Base-by-base conservation (phyloP, 2,888 invertebrate genomes). In the Drosophila ezoana region DNA sequence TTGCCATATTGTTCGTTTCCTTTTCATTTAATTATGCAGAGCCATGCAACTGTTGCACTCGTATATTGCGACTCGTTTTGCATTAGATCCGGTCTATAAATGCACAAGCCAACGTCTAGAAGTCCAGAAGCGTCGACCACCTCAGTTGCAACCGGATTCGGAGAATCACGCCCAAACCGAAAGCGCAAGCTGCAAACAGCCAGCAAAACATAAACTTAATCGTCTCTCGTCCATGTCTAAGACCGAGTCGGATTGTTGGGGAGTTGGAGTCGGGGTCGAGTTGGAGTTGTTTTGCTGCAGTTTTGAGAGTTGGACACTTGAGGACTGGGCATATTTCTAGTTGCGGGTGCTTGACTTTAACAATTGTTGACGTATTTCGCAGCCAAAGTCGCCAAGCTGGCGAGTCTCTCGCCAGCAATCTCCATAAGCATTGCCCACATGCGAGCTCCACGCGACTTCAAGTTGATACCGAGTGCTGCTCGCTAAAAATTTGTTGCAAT, bases 271-370 rank as follows among this genome's bases (percentile, higher is more conserved):
- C 44, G 40, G 11, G 41, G 16, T 58, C 32, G 16, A 59, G 38
- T 53, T 47, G 44, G 4, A 45, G 58, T 45, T 72, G 53, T 28
- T 28, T 28, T 28, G 8, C 28, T 28, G 28, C 57, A 54, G 59
- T 44, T 48, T 54, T 49, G 33, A n/a, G 41, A 37, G 14, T 48
- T 62, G 63, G 41, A 13, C 58, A 69, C 51, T 68, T 48, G 35
- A 63, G 49, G 61, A 37, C 51, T 65, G 64, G 67, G 49, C 69
- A 74, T 72, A 74, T 79, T 78, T 79, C 62, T 65, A 66, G 68
- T 69, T 71, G 77, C 84, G 81, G 83, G 83, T 81, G 81, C 81
- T 81, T 83, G 79, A 83, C 67, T 61, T 64, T 61, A 72, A 77
- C 77, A 62, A 76, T 78, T 78, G 78, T 72, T 76, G 76, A 78